phyloP scores from a whole-genome alignment of 2,888 invertebrate genomes.

The Erebia aethiops region DNA sequence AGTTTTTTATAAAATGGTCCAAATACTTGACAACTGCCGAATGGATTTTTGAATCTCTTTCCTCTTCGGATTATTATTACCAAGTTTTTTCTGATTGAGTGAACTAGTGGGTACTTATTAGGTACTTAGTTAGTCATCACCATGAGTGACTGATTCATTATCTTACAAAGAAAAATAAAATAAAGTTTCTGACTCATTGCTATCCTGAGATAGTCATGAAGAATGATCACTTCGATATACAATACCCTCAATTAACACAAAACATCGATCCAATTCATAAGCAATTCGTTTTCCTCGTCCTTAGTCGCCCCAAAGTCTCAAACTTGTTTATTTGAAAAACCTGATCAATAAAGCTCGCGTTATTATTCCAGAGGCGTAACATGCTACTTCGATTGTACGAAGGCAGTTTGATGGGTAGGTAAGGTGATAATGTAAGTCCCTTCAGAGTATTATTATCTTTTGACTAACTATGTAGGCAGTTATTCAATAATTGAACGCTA shows the following conservation, averaged over 20 bases:
- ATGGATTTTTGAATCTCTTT: not conserved
- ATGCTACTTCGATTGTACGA: conserved; percentile 21
- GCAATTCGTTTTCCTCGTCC: conserved; percentile 13
- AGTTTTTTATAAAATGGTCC: no score
- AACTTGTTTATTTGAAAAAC: conserved; percentile 37
- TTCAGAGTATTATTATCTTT: no score
- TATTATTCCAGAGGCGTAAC: conserved; percentile 51
- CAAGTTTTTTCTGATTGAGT: conserved; percentile 7
- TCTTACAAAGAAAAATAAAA: conserved; percentile 19
- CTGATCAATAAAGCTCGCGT: conserved; percentile 50
- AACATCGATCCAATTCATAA: conserved; percentile 16
- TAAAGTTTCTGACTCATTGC: conserved; percentile 16
- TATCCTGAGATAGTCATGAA: conserved; percentile 14
- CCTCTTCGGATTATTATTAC: not conserved
- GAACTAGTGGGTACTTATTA: not conserved
- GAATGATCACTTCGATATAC: conserved; percentile 12
- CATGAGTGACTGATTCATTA: conserved; percentile 10
- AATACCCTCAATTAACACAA: conserved; percentile 19
- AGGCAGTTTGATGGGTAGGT: conserved; percentile 8
- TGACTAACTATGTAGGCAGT: no score
- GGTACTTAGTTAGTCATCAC: conserved; percentile 15
- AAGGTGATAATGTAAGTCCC: not conserved
- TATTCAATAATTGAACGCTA: no score
- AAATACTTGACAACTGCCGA: no score
- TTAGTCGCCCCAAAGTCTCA: conserved; percentile 12